Evolutionary conservation across 1,140 invertebrate species (phyloP).

Genomic region (Araneus ventricosus): DNA sequence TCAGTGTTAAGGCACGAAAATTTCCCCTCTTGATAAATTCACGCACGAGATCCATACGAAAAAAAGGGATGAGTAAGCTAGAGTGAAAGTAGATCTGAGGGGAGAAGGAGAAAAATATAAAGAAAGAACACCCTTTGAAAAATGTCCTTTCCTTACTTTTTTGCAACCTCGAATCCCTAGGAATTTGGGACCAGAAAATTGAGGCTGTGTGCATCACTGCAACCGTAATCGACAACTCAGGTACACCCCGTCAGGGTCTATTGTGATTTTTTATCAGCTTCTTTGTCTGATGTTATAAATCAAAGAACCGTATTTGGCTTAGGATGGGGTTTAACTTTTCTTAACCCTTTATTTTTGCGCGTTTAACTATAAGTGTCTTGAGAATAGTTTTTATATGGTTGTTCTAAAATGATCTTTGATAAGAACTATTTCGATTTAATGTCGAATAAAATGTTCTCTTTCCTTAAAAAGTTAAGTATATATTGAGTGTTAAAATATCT

Average conservation of each 20-base stretch:
- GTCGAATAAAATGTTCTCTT: too few relatives aligned
- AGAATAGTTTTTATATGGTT: too few relatives aligned
- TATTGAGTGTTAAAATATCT: too few relatives aligned
- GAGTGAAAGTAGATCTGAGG: background rate
- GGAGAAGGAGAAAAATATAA: background rate
- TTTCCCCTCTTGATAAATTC: background rate
- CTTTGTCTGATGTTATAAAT: background rate
- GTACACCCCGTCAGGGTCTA: background rate
- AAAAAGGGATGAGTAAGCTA: background rate
- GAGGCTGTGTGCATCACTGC: background rate
- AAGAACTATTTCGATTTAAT: too few relatives aligned
- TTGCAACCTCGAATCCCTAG: background rate
- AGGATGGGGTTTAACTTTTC: too few relatives aligned
- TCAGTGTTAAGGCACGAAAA: background rate
- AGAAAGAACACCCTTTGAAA: background rate
- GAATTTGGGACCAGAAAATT: slow-evolving; percentile 13
- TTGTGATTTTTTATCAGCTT: background rate
- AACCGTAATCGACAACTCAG: slow-evolving; percentile 18
- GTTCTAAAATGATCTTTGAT: too few relatives aligned
- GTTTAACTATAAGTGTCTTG: too few relatives aligned
- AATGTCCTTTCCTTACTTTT: background rate
- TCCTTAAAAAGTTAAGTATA: too few relatives aligned
- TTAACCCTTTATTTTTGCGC: too few relatives aligned
- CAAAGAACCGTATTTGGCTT: too few relatives aligned
- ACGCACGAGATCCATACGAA: background rate